Evolutionary conservation across 2,888 invertebrate genomes (phyloP).

Genomic region (Ornithoptera alexandrae): DNA sequence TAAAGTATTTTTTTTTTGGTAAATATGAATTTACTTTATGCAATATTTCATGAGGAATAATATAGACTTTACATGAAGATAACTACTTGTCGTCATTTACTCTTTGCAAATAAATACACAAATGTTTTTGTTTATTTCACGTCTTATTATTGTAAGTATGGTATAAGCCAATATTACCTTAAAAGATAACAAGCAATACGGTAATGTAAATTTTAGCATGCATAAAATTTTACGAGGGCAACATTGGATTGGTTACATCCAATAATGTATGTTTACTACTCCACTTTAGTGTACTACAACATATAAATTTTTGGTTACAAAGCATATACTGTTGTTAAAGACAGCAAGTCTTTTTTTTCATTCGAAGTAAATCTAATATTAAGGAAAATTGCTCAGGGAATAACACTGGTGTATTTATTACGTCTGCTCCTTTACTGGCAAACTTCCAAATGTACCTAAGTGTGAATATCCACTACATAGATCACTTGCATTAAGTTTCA

Average conservation of each 20-base stretch:
- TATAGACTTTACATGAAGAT: not conserved
- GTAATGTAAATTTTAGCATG: slow-evolving; percentile 38
- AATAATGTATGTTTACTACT: slow-evolving; percentile 6
- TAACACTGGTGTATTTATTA: slow-evolving; percentile 24
- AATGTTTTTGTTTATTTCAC: not conserved
- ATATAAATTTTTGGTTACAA: slow-evolving; percentile 1
- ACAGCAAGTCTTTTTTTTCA: slow-evolving; percentile 5
- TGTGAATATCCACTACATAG: slow-evolving; percentile 26
- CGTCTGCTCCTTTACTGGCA: slow-evolving; percentile 29
- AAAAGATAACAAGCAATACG: slow-evolving; percentile 9
- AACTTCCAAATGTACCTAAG: slow-evolving; percentile 25
- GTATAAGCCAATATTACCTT: not conserved
- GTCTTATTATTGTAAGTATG: not conserved
- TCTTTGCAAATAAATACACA: not conserved
- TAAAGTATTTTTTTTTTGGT: too few species aligned
- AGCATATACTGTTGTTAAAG: not conserved
- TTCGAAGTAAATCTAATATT: slow-evolving; percentile 16
- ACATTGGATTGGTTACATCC: slow-evolving; percentile 34
- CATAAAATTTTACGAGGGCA: slow-evolving; percentile 41
- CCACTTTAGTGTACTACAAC: not conserved
- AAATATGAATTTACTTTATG: not conserved
- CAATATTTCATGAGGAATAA: not conserved
- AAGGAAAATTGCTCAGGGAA: slow-evolving; percentile 27
- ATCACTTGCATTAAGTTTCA: slow-evolving; percentile 26
- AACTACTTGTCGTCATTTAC: not conserved